phyloP scores from a whole-genome alignment of 2,113 vertebrate species.

The Oreotrochilus melanogaster region DNA sequence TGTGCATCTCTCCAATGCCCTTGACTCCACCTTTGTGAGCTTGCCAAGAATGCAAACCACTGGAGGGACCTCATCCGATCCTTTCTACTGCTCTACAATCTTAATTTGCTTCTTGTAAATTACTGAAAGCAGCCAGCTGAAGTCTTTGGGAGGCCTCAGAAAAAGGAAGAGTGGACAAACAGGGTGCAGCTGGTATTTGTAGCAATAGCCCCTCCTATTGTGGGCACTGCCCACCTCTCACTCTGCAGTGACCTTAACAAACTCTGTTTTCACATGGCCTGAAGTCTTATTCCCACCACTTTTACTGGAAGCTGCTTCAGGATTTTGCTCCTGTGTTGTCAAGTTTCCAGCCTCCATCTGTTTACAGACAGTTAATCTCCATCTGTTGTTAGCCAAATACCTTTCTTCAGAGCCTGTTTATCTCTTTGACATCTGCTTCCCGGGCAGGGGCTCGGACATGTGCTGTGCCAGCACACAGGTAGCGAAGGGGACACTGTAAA shows the following conservation, averaged over 20 bases:
- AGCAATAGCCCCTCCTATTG: neutral
- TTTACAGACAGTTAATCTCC: slow-evolving; percentile 8
- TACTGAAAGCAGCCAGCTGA: neutral
- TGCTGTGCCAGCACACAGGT: neutral
- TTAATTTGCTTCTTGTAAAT: neutral
- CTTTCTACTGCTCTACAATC: neutral
- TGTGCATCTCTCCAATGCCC: neutral
- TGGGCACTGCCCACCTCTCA: neutral
- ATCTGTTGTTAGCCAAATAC: slow-evolving; percentile 34
- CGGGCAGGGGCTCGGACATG: fast-evolving
- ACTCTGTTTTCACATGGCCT: neutral
- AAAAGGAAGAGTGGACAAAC: neutral
- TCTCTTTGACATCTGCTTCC: neutral
- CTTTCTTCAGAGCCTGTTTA: neutral
- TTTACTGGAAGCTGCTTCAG: slow-evolving; percentile 14
- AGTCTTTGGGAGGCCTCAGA: neutral
- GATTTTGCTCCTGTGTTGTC: neutral
- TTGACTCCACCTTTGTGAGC: neutral
- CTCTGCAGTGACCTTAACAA: neutral
- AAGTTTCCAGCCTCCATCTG: slow-evolving; percentile 9
- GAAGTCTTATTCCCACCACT: neutral
- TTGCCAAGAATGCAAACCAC: neutral
- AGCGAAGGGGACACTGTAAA: neutral
- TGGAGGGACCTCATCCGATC: neutral
- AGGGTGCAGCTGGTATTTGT: neutral